Conservation (phyloP, 1,140 invertebrate species). For the Drosophila albomicans region DNA sequence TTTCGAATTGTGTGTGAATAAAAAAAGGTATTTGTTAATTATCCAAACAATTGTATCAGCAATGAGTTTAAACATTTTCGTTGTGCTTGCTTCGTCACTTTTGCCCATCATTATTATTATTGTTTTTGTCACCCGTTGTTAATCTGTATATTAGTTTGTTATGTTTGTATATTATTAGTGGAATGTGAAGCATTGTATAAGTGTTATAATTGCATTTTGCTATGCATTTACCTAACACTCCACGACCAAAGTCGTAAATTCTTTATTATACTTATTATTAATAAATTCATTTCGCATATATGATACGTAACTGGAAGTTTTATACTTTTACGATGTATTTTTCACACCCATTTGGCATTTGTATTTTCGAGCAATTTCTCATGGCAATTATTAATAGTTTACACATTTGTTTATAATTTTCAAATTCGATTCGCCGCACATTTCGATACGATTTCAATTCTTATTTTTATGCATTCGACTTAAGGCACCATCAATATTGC, state of each 20-base stretch:
- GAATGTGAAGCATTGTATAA: slow-evolving; percentile 4
- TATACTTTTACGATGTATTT: slow-evolving; percentile 35
- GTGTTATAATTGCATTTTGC: slow-evolving; percentile 11
- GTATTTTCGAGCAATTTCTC: slow-evolving; percentile 31
- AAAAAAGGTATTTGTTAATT: slow-evolving; percentile 26
- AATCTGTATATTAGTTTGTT: neutral
- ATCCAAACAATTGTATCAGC: slow-evolving; percentile 28
- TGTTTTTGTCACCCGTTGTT: neutral
- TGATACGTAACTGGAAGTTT: neutral
- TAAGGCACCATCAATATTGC: slow-evolving; percentile 24
- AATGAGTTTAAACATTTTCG: slow-evolving; percentile 18
- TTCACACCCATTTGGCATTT: slow-evolving; percentile 37
- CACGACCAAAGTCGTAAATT: slow-evolving; percentile 13
- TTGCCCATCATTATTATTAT: slow-evolving; percentile 19
- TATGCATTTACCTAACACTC: slow-evolving; percentile 11
- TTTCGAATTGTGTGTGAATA: slow-evolving; percentile 9
- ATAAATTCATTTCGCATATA: slow-evolving; percentile 3
- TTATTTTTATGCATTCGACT: slow-evolving; percentile 23
- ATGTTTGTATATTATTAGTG: neutral
- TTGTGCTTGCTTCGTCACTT: slow-evolving; percentile 10
- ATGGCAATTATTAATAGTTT: slow-evolving; percentile 48
- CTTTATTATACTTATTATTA: slow-evolving; percentile 33
- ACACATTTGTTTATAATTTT: slow-evolving; percentile 45
- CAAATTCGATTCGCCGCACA: slow-evolving; percentile 9
- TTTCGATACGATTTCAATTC: slow-evolving; percentile 32